These are phyloP conservation scores for Heliconius charithonia DNA, from an alignment of 2,888 invertebrate species.

Conservation along the genomic window DNA sequence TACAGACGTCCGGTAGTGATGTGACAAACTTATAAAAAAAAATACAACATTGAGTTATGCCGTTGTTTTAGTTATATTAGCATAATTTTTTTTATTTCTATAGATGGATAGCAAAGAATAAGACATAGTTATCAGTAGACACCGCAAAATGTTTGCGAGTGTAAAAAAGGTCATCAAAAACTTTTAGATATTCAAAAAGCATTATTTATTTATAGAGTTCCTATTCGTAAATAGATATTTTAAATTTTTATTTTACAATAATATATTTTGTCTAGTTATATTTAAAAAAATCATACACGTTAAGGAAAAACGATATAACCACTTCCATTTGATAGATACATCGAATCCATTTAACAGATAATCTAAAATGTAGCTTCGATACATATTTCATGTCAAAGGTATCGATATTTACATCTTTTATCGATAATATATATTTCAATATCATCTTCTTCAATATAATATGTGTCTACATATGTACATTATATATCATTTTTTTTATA, in stretches of 20 bases:
- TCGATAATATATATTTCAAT: conserved; percentile 13
- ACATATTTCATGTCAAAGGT: conserved; percentile 5
- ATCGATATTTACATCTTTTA: conserved; percentile 14
- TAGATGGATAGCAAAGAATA: background rate
- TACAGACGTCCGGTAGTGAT: too few relatives aligned
- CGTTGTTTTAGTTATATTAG: too few relatives aligned
- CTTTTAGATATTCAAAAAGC: too few relatives aligned
- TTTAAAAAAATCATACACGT: too few relatives aligned
- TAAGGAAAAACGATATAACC: background rate
- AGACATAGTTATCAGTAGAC: background rate
- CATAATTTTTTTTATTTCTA: too few relatives aligned
- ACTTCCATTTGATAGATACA: background rate
- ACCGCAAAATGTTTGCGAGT: too few relatives aligned
- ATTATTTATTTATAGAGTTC: background rate
- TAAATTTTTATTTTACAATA: background rate
- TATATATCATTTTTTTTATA: too few relatives aligned
- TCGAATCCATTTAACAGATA: background rate
- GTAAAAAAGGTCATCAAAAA: too few relatives aligned
- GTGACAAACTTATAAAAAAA: background rate
- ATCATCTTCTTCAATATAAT: too few relatives aligned
- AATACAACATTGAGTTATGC: background rate
- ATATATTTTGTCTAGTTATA: too few relatives aligned
- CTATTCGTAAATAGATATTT: background rate
- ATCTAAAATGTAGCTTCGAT: conserved; percentile 3
- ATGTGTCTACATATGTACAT: too few relatives aligned